Percentiles rank a stretch among this genome's conserved stretches.
Evolutionary conservation across 2,797 vertebrate species (phyloP).

Genomic region (Brachyrhaphis roseni): DNA sequence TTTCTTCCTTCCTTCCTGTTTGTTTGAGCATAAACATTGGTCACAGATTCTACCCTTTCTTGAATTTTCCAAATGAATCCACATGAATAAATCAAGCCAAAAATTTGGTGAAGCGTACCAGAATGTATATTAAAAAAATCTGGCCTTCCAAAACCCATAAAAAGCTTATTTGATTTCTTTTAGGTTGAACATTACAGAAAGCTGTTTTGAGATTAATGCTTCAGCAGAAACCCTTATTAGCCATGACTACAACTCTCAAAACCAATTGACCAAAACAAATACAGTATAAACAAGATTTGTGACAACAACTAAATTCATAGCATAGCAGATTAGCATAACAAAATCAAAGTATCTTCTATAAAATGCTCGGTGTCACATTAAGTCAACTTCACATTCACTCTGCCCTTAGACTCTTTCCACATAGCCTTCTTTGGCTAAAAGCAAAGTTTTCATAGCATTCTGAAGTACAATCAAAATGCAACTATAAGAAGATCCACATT

Average conservation of each 20-base stretch:
- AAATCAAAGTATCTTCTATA: not conserved
- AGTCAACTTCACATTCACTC: not conserved
- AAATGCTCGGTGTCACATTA: not conserved
- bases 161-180: not conserved
- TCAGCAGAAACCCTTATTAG: not conserved
- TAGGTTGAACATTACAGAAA: slow-evolving; percentile 6
- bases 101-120: slow-evolving; percentile 7
- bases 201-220: slow-evolving; percentile 1
- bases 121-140: not conserved
- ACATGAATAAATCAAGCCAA: slow-evolving; percentile 11
- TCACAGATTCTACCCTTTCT: slow-evolving; percentile 2
- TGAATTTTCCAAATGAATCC: slow-evolving; percentile 11
- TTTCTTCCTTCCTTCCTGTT: not conserved
- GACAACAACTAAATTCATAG: not conserved
- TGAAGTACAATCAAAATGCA: slow-evolving; percentile 27
- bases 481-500: slow-evolving; percentile 34
- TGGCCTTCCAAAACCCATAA: slow-evolving; percentile 9
- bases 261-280: not conserved
- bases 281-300: not conserved
- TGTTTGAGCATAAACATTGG: slow-evolving; percentile 15
- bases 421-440: slow-evolving; percentile 22
- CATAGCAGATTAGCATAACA: not conserved
- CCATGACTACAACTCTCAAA: not conserved
- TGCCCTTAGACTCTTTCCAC: slow-evolving; percentile 11
- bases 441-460: slow-evolving; percentile 1